Base-by-base conservation (phyloP, 1,140 invertebrate species). In the Meloidogyne hapla region DNA sequence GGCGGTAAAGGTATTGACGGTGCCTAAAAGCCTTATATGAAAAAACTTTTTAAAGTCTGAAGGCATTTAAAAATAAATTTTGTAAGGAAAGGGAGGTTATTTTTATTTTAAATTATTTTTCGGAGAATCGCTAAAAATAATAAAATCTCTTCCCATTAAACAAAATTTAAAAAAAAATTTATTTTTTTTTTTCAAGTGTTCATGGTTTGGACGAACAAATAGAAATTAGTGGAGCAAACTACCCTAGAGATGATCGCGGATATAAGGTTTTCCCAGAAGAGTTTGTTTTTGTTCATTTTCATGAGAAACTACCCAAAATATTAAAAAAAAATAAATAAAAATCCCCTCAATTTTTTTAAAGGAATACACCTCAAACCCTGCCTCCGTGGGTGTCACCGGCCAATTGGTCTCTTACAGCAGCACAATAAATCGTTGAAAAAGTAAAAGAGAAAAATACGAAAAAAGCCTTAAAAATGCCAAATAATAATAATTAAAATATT, bases 211-310 rank as follows among this genome's bases (percentile, higher is more conserved):
- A 73, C 45, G 69, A 81, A 69, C 61, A 73, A 25, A 75, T 79
- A 38, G 78, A 79, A 33, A 80, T 81, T 33, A 79, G 38, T 40
- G 78, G 78, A 15, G 71, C 74, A 23, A 79, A 82, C 28, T 81
- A 83, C 25, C 81, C 81, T 2, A 56, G 77, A 12, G 77, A 83
- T 56, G 81, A 83, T 62, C 81, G 77, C 15, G 81, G 81, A 33
- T 83, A 83, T 56, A 83, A 81, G 71, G 81, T 78, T 28, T 23
- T 40, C 63, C 28, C 61, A 74, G 56, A n/a, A 63, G 33, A 64
- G 62, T 62, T 56, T 56, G 48, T 56, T 56, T 56, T 15, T 48
- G 2, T 23, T 23, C 23, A 26, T 56, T 25, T 25, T n/a, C n/a
- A n/a, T n/a, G n/a, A n/a, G n/a, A n/a, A n/a, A n/a, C n/a, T 48